Conservation (phyloP, 2,113 vertebrate species). For the Aphelocoma coerulescens region DNA sequence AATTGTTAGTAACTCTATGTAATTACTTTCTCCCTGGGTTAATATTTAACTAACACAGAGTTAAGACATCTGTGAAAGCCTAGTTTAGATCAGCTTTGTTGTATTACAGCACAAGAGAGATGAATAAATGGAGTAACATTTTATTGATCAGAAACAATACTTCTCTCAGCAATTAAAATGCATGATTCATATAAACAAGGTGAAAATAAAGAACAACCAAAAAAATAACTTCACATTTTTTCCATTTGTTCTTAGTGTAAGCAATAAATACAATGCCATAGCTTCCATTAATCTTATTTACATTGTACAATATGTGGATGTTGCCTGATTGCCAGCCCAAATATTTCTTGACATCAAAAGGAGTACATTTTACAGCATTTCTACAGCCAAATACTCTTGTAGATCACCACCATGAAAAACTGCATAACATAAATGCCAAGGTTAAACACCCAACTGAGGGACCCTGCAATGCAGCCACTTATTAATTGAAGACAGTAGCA, state of each 20-base stretch:
- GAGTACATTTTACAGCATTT: neutral
- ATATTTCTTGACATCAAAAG: neutral
- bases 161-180: constrained; percentile 47
- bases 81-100: neutral
- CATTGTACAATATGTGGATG: constrained; percentile 28
- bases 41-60: neutral
- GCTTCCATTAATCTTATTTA: constrained; percentile 50
- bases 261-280: constrained; percentile 64
- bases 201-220: constrained; percentile 55
- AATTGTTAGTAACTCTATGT: neutral
- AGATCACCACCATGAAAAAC: neutral
- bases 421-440: neutral
- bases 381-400: neutral
- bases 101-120: neutral
- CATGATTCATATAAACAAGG: constrained; percentile 15
- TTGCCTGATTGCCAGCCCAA: constrained; percentile 66
- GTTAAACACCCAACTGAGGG: neutral
- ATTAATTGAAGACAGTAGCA: constrained; percentile 6
- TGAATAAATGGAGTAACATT: constrained; percentile 13
- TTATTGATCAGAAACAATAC: constrained; percentile 52
- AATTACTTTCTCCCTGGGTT: neutral
- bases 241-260: constrained; percentile 10
- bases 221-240: constrained; percentile 64
- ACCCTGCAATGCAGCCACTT: neutral
- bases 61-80: neutral